These are phyloP conservation scores for Xestia sexstrigata DNA, from an alignment of 2,888 invertebrate species.

Conservation along the genomic window DNA sequence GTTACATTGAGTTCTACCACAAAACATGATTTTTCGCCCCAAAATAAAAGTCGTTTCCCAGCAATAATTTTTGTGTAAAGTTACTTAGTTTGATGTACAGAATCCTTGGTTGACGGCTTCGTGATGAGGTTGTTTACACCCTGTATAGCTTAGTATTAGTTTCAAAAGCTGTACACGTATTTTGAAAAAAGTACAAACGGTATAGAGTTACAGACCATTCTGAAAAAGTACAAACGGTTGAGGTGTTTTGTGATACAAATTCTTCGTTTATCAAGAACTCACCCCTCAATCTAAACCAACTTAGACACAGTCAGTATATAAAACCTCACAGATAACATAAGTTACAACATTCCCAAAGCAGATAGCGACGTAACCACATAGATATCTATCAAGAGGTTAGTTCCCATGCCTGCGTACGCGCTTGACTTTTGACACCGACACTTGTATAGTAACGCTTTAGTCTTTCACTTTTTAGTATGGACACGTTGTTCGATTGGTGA, in stretches of 20 bases:
- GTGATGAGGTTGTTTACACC: too few relatives aligned
- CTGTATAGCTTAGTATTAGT: too few relatives aligned
- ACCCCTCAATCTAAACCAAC: neutral
- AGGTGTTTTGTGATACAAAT: neutral
- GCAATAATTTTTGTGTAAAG: too few relatives aligned
- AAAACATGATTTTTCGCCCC: too few relatives aligned
- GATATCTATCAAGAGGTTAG: conserved; percentile 59
- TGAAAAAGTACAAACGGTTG: too few relatives aligned
- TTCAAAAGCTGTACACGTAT: too few relatives aligned
- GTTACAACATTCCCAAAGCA: conserved; percentile 53
- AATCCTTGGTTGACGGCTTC: too few relatives aligned
- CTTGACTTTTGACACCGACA: conserved; percentile 67
- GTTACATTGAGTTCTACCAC: too few relatives aligned
- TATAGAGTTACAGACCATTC: too few relatives aligned
- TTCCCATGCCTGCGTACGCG: conserved; percentile 55
- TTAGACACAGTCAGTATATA: neutral
- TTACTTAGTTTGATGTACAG: too few relatives aligned
- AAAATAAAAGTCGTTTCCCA: too few relatives aligned
- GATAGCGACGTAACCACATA: conserved; percentile 24
- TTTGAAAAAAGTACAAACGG: neutral
- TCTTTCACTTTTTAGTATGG: conserved; percentile 63
- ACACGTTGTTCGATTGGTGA: conserved; percentile 19
- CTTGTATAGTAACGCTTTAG: conserved; percentile 15
- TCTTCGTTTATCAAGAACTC: neutral
- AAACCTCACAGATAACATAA: conserved; percentile 29